Conservation (phyloP, 2,113 vertebrate genomes). For the Megaleporinus macrocephalus region DNA sequence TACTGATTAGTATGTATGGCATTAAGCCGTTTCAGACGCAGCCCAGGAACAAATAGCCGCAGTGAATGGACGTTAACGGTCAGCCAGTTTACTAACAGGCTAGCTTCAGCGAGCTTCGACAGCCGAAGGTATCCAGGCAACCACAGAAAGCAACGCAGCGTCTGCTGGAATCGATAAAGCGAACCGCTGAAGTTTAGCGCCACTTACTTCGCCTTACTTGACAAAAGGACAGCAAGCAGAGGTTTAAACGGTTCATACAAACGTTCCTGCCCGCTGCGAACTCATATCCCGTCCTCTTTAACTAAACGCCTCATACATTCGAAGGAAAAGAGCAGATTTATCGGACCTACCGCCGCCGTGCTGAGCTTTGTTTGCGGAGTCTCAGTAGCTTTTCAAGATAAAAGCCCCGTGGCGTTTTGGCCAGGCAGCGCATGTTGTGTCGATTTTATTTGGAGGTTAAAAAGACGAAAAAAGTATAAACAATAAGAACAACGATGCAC, state of each 20-base stretch:
- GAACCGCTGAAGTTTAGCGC: not conserved
- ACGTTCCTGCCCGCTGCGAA: not conserved
- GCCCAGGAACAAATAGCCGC: too few species aligned
- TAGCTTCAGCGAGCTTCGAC: not conserved
- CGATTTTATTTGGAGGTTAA: not conserved
- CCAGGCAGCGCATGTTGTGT: not conserved
- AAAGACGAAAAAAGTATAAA: not conserved
- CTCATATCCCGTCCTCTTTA: not conserved
- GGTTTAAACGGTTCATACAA: not conserved
- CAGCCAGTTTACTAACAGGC: not conserved
- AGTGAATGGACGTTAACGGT: not conserved
- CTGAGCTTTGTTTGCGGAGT: not conserved
- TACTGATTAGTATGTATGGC: not conserved
- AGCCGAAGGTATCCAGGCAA: constrained; percentile 42
- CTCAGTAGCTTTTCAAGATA: constrained; percentile 31
- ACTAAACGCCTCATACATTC: not conserved
- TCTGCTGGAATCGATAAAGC: not conserved
- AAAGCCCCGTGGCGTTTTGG: not conserved
- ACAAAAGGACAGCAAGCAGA: not conserved
- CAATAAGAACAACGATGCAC: not conserved
- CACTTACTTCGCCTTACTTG: not conserved
- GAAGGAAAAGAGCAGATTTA: not conserved
- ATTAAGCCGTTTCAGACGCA: not conserved
- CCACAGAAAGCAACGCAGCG: constrained; percentile 1
- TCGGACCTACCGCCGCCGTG: not conserved